Base-by-base conservation (phyloP, 2,797 vertebrate species). In the Helicolenus hilgendorfi region DNA sequence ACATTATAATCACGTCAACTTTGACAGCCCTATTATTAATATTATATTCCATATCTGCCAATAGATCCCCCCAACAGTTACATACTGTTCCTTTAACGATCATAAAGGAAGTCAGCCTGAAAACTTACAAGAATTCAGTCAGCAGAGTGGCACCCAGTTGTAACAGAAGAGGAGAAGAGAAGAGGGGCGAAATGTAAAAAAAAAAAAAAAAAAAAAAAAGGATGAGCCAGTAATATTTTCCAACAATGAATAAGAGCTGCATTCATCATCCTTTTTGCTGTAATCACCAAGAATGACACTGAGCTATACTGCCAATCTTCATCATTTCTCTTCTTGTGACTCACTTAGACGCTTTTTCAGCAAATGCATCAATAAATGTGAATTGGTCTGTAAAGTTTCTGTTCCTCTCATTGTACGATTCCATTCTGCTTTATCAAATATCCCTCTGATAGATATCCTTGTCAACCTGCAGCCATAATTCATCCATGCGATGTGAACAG, bases 141-240 rank as follows among this genome's bases (percentile, higher is more conserved):
- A 55, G 49, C 1, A 55, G 5, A 55, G 20, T 11, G 0, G 20
- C 20, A 22, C 49, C 49, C 20, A 22, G 49, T 22, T 94, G 77
- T 87, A 75, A 83, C 79, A 92, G 75, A 91, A 88, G 69, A 81
- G 63, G 58, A n/a, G n/a, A n/a, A n/a, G n/a, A 92, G 75, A 91
- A 88, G 69, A 81, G 63, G 58, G 86, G 84, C 3, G 90, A 85
- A 93, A 89, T 91, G 75, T 22, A 81, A 74, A 73, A 69, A 74
- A 36, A 36, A 36, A 11, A 36, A 13, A 27, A 27, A 84, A 74
- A 83, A 72, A 58, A 81, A 76, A 85, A 90, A 67, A 72, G 87
- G 56, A 84, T 78, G 35, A 77, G 49, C 18, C 65, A 78, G 26
- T 83, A 82, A 79, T 86, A 86, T 69, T 88, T 87, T 87, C 65